A percentile compares a stretch with the other conserved stretches of the same genome.
These are phyloP conservation scores for Myripristis murdjan DNA, from an alignment of 2,797 vertebrate species.

Conservation along the genomic window DNA sequence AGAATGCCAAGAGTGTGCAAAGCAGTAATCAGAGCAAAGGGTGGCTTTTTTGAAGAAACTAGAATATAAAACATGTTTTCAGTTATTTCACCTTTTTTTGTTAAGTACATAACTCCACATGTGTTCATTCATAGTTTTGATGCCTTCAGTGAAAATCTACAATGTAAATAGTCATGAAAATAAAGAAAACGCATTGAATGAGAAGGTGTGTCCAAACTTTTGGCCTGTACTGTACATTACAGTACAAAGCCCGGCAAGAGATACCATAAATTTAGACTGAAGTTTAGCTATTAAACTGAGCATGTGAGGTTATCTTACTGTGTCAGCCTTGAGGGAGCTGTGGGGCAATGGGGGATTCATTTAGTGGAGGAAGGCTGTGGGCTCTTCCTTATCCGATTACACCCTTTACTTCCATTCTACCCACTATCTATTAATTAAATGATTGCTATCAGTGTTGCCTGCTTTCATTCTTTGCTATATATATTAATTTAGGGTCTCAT, in stretches of 20 bases:
- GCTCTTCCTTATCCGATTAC: slow-evolving; percentile 40
- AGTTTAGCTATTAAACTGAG: slow-evolving; percentile 28
- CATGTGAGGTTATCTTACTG: slow-evolving; percentile 29
- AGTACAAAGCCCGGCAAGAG: slow-evolving; percentile 38
- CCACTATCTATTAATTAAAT: slow-evolving; percentile 14
- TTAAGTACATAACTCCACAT: too few relatives aligned
- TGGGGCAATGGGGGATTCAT: neutral
- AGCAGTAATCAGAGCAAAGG: too few relatives aligned
- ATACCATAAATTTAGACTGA: slow-evolving; percentile 29
- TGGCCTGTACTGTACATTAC: too few relatives aligned
- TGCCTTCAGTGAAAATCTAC: too few relatives aligned
- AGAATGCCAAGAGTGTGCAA: too few relatives aligned
- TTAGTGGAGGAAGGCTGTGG: slow-evolving; percentile 14
- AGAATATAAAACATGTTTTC: too few relatives aligned
- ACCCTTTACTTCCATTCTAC: slow-evolving; percentile 15
- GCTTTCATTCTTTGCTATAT: slow-evolving; percentile 14
- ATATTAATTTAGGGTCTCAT: slow-evolving; percentile 12
- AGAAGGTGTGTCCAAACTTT: too few relatives aligned
- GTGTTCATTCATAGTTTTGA: too few relatives aligned
- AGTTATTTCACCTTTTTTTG: too few relatives aligned
- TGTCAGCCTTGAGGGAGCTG: slow-evolving; percentile 25
- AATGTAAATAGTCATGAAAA: too few relatives aligned
- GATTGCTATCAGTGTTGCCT: slow-evolving; percentile 8
- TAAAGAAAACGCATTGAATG: too few relatives aligned
- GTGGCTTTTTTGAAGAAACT: too few relatives aligned